A percentile compares a stretch with the other conserved stretches of the same genome.
Evolutionary conservation across 2,888 invertebrate species (phyloP).

Genomic region (Rhaphigaster nebulosa): DNA sequence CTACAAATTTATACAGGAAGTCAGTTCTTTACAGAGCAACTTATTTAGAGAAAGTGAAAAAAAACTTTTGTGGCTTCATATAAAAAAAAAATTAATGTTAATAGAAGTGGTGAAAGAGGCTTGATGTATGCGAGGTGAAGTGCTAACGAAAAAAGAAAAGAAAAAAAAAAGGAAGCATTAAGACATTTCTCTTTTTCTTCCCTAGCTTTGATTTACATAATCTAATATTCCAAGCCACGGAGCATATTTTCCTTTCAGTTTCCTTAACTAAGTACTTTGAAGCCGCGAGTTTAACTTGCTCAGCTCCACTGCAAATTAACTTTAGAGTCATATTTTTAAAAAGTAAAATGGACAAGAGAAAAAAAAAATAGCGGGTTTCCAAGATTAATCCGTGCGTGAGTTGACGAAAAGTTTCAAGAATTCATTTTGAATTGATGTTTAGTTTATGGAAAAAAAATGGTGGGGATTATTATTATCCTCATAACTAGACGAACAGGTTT

Average conservation of each 20-base stretch:
- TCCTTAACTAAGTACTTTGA: slow-evolving; percentile 45
- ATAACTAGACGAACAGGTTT: too few relatives aligned
- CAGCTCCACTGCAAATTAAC: slow-evolving; percentile 16
- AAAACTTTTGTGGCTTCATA: slow-evolving; percentile 23
- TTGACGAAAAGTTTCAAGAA: neutral
- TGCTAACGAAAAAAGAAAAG: neutral
- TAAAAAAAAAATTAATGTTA: slow-evolving; percentile 10
- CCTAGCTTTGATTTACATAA: slow-evolving; percentile 56
- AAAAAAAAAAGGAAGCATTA: slow-evolving; percentile 17
- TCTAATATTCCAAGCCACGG: slow-evolving; percentile 51
- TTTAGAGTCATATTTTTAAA: slow-evolving; percentile 15
- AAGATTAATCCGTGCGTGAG: neutral
- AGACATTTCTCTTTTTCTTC: slow-evolving; percentile 52
- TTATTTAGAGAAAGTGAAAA: neutral
- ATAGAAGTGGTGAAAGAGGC: slow-evolving; percentile 5
- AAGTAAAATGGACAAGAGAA: neutral
- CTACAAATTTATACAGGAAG: slow-evolving; percentile 16
- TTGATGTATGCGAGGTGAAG: slow-evolving; percentile 45
- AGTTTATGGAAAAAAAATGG: too few relatives aligned
- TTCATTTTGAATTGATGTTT: neutral
- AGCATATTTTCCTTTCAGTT: slow-evolving; percentile 56
- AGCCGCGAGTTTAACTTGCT: neutral
- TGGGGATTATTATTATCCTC: too few relatives aligned
- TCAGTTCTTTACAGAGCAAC: neutral
- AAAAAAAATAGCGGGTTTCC: neutral